These are phyloP conservation scores for Ochropleura leucogaster DNA, from an alignment of 2,888 invertebrate genomes.

Conservation along the genomic window DNA sequence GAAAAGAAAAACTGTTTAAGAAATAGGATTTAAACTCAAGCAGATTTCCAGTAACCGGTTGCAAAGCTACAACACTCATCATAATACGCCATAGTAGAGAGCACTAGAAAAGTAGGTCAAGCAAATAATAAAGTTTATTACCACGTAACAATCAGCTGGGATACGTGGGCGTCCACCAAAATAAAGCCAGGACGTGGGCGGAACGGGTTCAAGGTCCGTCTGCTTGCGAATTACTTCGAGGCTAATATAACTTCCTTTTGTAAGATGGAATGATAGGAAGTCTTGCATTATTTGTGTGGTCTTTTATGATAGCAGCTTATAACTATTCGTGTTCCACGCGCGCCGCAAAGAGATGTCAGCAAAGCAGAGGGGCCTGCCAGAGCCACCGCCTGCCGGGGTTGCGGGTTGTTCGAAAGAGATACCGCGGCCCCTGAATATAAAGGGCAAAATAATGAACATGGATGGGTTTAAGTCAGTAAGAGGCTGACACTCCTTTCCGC, in stretches of 20 bases:
- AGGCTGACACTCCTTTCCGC: no score
- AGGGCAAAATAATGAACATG: no score
- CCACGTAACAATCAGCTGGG: conserved; percentile 67
- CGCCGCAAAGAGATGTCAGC: no score
- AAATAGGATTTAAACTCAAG: background rate
- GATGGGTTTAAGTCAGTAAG: no score
- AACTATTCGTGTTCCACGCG: no score
- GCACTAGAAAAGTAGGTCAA: conserved; percentile 60
- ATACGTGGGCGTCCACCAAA: conserved; percentile 67
- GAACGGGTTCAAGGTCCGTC: conserved; percentile 61
- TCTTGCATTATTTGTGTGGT: background rate
- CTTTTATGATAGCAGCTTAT: no score
- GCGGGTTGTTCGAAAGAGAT: no score
- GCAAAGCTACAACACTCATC: conserved; percentile 1
- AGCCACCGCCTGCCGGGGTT: no score
- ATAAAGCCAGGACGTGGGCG: conserved; percentile 66
- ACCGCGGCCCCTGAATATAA: no score
- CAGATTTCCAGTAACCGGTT: background rate
- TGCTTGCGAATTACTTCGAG: conserved; percentile 14
- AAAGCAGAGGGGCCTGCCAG: no score
- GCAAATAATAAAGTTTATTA: conserved; percentile 65
- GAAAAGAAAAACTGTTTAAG: background rate
- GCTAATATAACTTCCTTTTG: conserved; percentile 14
- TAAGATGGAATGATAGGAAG: no score
- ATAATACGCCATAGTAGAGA: conserved; percentile 36